Conservation (phyloP, 2,113 vertebrate genomes). For the Ctenomys sociabilis region DNA sequence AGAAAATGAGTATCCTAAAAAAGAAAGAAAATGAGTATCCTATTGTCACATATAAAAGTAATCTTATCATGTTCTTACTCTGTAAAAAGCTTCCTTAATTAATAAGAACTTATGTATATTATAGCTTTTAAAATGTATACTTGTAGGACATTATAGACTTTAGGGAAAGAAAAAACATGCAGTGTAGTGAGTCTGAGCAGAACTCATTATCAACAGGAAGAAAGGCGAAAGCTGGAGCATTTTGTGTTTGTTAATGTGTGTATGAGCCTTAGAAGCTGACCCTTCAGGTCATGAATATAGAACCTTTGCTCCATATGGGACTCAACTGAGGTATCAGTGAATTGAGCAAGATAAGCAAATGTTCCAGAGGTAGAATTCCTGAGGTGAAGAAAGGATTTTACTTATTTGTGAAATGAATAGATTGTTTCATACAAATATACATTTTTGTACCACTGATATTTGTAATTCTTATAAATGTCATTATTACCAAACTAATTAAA, state of each 20-base stretch:
- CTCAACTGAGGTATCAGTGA: not conserved
- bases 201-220: not conserved
- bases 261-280: not conserved
- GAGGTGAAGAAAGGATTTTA: not conserved
- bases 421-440: not conserved
- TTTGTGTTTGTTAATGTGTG: not conserved
- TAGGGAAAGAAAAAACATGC: not conserved
- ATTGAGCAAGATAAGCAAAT: not conserved
- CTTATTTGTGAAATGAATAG: not conserved
- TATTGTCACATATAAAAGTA: not conserved
- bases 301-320: constrained; percentile 1
- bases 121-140: not conserved
- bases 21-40: not conserved
- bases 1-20: not conserved
- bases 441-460: not conserved
- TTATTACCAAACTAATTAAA: not conserved
- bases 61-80: constrained; percentile 5
- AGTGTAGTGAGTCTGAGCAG: accelerated
- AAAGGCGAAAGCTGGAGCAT: not conserved
- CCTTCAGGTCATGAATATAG: not conserved
- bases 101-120: not conserved
- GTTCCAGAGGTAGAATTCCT: not conserved
- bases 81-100: not conserved
- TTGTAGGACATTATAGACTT: not conserved
- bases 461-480: constrained; percentile 4